Conservation (phyloP, 2,888 invertebrate species). For the Pseudococcus jackbeardsleyi region DNA sequence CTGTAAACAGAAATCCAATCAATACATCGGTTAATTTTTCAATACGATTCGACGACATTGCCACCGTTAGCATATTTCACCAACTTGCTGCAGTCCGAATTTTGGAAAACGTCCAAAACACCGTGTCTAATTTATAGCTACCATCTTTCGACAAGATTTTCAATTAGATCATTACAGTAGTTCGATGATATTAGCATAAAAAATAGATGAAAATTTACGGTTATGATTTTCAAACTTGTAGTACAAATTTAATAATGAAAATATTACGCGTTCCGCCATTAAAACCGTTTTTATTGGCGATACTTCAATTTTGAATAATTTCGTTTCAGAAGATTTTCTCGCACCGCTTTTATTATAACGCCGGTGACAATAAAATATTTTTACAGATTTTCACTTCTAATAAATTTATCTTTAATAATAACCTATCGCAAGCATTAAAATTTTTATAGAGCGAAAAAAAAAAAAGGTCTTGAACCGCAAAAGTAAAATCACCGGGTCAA, state of each 20-base stretch:
- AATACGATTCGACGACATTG: neutral
- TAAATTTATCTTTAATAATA: conserved; percentile 26
- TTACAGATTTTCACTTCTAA: neutral
- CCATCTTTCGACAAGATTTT: conserved; percentile 46
- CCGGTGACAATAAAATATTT: conserved; percentile 8
- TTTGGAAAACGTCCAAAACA: conserved; percentile 40
- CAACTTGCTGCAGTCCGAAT: conserved; percentile 25
- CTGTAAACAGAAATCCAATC: conserved; percentile 67
- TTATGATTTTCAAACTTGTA: conserved; percentile 40
- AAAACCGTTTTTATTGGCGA: conserved; percentile 50
- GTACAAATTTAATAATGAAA: conserved; percentile 54
- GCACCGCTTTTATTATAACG: conserved; percentile 6
- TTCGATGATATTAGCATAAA: conserved; percentile 35
- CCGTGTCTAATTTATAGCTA: conserved; percentile 28
- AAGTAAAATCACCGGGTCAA: conserved; percentile 43
- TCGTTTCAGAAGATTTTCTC: neutral
- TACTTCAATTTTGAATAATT: conserved; percentile 56
- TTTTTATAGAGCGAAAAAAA: neutral
- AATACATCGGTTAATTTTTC: conserved; percentile 3
- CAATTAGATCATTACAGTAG: conserved; percentile 53
- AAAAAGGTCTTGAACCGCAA: neutral
- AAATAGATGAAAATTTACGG: conserved; percentile 55
- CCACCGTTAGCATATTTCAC: conserved; percentile 24
- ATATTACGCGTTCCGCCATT: conserved; percentile 39
- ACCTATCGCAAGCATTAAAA: neutral